phyloP scores from a whole-genome alignment of 1,140 invertebrate species.

The Patella vulgata region DNA sequence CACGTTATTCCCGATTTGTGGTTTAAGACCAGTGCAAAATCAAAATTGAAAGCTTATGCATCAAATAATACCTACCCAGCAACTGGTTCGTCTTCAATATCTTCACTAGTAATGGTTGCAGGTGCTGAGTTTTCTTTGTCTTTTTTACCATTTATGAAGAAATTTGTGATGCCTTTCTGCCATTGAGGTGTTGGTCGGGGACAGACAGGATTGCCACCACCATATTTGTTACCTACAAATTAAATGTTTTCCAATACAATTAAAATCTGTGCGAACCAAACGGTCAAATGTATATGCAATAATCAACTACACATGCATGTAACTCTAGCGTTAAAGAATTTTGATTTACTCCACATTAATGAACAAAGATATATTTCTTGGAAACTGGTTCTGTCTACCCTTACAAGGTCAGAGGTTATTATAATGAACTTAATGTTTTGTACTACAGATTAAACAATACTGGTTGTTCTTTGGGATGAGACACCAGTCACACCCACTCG shows the following conservation, averaged over 20 bases:
- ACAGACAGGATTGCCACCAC: constrained; percentile 51
- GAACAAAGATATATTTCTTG: too few relatives aligned
- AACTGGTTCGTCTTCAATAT: background rate
- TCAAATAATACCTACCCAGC: too few relatives aligned
- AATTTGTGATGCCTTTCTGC: constrained; percentile 51
- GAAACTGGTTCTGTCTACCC: too few relatives aligned
- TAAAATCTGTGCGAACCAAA: background rate
- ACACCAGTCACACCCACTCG: too few relatives aligned
- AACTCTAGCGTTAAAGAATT: background rate
- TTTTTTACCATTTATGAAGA: constrained; percentile 21
- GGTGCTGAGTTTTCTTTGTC: constrained; percentile 8
- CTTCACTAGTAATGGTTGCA: background rate
- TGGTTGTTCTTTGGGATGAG: too few relatives aligned
- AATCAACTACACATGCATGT: background rate
- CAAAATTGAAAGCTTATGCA: too few relatives aligned
- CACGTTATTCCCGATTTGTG: too few relatives aligned
- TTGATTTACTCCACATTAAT: too few relatives aligned
- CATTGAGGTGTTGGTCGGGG: constrained; percentile 54
- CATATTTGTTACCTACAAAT: constrained; percentile 46
- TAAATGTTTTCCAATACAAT: constrained; percentile 1
- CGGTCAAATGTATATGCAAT: background rate
- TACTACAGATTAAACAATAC: too few relatives aligned
- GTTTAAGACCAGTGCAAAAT: too few relatives aligned
- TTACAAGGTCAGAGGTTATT: too few relatives aligned
- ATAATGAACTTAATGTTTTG: too few relatives aligned